Percentiles rank a stretch among this genome's conserved stretches.
phyloP scores from a whole-genome alignment of 2,113 vertebrate species.

The Odobenus rosmarus region DNA sequence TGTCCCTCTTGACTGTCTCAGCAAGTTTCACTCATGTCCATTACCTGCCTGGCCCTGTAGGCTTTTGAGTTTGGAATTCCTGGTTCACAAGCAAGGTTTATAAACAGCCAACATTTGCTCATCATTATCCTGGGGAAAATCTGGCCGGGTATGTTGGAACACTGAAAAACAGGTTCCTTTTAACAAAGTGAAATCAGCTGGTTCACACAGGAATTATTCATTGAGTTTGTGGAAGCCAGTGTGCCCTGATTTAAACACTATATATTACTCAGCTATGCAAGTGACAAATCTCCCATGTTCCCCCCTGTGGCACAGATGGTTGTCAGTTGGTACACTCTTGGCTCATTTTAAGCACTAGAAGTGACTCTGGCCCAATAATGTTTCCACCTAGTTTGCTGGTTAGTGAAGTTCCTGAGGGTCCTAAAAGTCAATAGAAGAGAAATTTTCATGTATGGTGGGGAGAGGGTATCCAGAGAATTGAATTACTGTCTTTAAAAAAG shows the following conservation, averaged over 20 bases:
- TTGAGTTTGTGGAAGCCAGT: background rate
- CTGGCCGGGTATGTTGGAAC: background rate
- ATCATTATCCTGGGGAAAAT: slow-evolving; percentile 11
- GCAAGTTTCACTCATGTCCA: background rate
- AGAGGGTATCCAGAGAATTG: background rate
- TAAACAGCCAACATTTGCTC: background rate
- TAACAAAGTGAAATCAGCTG: slow-evolving; percentile 49
- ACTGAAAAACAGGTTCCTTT: slow-evolving; percentile 6
- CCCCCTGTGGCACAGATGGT: background rate
- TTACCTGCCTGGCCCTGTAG: background rate
- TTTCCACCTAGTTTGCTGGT: background rate
- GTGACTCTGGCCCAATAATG: background rate
- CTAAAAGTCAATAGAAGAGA: background rate
- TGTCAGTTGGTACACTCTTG: background rate
- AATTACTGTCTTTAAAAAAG: background rate
- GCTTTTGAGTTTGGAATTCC: background rate
- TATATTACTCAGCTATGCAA: background rate
- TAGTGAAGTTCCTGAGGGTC: background rate
- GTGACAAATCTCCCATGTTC: background rate
- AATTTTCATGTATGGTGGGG: background rate
- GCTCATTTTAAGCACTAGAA: background rate
- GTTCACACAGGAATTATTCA: background rate
- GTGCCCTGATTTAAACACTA: background rate
- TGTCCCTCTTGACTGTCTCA: background rate
- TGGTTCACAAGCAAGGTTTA: background rate